A percentile compares a stretch with the other conserved stretches of the same genome.
Evolutionary conservation across 2,888 invertebrate species (phyloP).

Genomic region (Dastarcus helophoroides): DNA sequence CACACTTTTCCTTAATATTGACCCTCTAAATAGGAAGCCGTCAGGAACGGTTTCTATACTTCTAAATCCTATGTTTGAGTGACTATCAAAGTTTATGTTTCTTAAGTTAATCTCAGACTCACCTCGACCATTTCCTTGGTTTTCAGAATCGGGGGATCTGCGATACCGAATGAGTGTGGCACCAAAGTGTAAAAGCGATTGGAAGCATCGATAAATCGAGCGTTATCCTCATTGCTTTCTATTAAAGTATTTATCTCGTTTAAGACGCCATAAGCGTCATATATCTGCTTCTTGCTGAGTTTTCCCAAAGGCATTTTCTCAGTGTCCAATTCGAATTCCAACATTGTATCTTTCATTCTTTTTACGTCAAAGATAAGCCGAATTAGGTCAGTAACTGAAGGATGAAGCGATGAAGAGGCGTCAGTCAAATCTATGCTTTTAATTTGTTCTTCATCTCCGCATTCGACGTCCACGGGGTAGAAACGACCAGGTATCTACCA

Average conservation of each 20-base stretch:
- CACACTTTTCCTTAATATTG: too few relatives aligned
- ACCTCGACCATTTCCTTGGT: constrained; percentile 61
- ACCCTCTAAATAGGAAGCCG: too few relatives aligned
- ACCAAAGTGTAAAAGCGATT: constrained; percentile 92
- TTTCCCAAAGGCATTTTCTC: constrained; percentile 99
- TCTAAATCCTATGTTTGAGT: too few relatives aligned
- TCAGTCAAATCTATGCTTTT: constrained; percentile 39
- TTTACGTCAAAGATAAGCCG: constrained; percentile 82
- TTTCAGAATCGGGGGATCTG: constrained; percentile 70
- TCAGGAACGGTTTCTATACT: too few relatives aligned
- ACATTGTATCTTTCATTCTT: constrained; percentile 82
- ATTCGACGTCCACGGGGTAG: constrained; percentile 85
- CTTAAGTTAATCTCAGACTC: too few relatives aligned
- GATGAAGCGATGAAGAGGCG: constrained; percentile 53
- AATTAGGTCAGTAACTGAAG: constrained; percentile 72
- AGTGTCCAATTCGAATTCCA: constrained; percentile 91
- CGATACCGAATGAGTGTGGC: constrained; percentile 87
- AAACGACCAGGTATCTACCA: constrained; percentile 57
- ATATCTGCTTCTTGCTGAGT: constrained; percentile 80
- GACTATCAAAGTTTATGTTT: too few relatives aligned
- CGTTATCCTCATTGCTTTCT: constrained; percentile 37
- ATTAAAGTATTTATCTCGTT: constrained; percentile 54
- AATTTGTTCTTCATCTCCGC: constrained; percentile 40
- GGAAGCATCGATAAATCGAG: constrained; percentile 67
- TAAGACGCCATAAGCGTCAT: constrained; percentile 72